Percentiles rank a stretch among this genome's conserved stretches.
phyloP scores from a whole-genome alignment of 1,140 invertebrate species.

The Zelostemma sp. region DNA sequence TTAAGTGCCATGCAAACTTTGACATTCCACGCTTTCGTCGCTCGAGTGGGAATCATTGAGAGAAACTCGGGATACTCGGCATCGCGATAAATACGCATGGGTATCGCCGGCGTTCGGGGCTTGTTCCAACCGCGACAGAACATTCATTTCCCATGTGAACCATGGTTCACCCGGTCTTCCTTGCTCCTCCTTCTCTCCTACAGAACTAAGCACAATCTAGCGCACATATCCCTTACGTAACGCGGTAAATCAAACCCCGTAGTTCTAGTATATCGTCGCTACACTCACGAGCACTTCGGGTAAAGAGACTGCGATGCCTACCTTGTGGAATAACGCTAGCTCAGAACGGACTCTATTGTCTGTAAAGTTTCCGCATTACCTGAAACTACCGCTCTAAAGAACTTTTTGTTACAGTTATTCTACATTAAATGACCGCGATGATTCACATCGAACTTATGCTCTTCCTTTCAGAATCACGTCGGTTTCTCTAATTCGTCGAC shows the following conservation, averaged over 20 bases:
- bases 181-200: constrained; percentile 28
- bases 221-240: constrained; percentile 46
- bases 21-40: constrained; percentile 37
- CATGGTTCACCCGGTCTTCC: constrained; percentile 62
- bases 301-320: constrained; percentile 37
- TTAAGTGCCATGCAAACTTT: constrained; percentile 12
- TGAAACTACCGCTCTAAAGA: constrained; percentile 25
- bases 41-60: constrained; percentile 42
- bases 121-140: constrained; percentile 65
- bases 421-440: constrained; percentile 16
- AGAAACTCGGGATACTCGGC: constrained; percentile 47
- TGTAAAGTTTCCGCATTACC: constrained; percentile 40
- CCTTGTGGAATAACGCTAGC: constrained; percentile 37
- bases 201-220: constrained; percentile 43
- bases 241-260: constrained; percentile 44
- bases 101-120: constrained; percentile 51
- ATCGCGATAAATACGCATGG: constrained; percentile 44
- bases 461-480: not conserved
- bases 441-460: not conserved
- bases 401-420: constrained; percentile 29
- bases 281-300: constrained; percentile 40
- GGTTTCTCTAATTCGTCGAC: not conserved
- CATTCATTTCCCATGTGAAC: constrained; percentile 70
- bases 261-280: constrained; percentile 35
- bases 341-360: constrained; percentile 39